Evolutionary conservation across 1,140 invertebrate species (phyloP), one percentile per base, ranked within the genome.

Genomic region (Reticulitermes speratus): DNA sequence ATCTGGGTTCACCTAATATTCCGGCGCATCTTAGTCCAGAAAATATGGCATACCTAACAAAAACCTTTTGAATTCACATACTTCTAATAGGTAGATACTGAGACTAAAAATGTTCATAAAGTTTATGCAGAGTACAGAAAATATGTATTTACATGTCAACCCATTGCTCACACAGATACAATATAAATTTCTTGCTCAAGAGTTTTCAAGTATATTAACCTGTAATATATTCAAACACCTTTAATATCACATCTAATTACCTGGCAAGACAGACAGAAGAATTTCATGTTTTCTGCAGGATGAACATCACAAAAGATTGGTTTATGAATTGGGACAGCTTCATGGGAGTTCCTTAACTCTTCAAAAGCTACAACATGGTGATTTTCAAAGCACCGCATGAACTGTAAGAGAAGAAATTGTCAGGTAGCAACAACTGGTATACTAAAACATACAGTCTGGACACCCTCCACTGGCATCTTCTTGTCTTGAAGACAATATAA

Each of bases 301-400:
- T 97, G 97, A 88, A 93, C 92, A 69, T 93, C 93, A 89, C 97
- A 97, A 90, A 95, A 95, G 81, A 97, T 94, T 23, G 96, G 96
- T 90, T 97, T 97, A 88, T 97, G 96, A 87, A 97, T 95, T 44
- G 94, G 94, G 85, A 92, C 89, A 45, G 92, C 92, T 89, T 97
- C 95, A 88, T 95, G 94, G 44, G 94, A 95, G 89, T 95, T 95
- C 88, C 95, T 94, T 88, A 98, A 93, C 87, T 97, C 96, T 89
- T 98, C 97, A 90, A 98, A 96, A 38, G 95, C 94, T 81, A 98
- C 94, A 30, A 98, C 97, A 90, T 96, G 93, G 88, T 98, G 97
- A 88, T 96, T 97, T 91, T 98, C 97, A 91, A 98, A 98, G 91
- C 97, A 98, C 83, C 97, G 93, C 97, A 99, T 98, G 88, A 95